Evolutionary conservation across 2,888 invertebrate genomes (phyloP).

Genomic region (Ecdyonurus torrentis): DNA sequence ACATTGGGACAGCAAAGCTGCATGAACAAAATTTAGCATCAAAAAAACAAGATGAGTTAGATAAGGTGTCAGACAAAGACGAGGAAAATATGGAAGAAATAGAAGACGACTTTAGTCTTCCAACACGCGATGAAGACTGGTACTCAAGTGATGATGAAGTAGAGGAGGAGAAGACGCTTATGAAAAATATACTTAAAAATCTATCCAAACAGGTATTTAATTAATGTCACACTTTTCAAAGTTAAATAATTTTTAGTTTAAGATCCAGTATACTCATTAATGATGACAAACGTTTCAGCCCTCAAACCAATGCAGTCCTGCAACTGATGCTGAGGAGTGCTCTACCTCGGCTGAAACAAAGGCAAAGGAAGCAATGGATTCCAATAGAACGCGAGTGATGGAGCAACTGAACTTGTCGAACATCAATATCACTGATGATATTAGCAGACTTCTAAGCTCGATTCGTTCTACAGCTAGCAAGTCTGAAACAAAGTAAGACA

Average conservation of each 20-base stretch:
- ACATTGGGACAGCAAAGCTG: background rate
- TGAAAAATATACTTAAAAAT: constrained; percentile 15
- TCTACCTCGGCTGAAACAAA: too few relatives aligned
- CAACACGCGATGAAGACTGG: constrained; percentile 38
- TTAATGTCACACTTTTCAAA: background rate
- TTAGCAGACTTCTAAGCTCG: constrained; percentile 39
- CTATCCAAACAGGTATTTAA: constrained; percentile 8
- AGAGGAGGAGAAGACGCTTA: constrained; percentile 19
- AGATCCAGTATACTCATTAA: too few relatives aligned
- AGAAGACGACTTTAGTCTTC: background rate
- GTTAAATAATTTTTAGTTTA: too few relatives aligned
- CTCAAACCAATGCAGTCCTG: too few relatives aligned
- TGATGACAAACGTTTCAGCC: too few relatives aligned
- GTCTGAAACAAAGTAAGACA: background rate
- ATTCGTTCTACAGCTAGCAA: constrained; percentile 8
- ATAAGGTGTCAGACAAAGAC: too few relatives aligned
- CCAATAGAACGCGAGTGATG: too few relatives aligned
- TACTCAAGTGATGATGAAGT: constrained; percentile 69
- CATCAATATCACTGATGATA: constrained; percentile 55
- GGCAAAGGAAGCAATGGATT: too few relatives aligned
- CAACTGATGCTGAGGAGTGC: too few relatives aligned
- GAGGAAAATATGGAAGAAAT: background rate
- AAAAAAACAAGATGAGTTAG: background rate
- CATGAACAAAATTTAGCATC: too few relatives aligned
- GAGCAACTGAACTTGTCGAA: constrained; percentile 25